phyloP scores from a whole-genome alignment of 2,113 vertebrate genomes.

The Strix aluco region DNA sequence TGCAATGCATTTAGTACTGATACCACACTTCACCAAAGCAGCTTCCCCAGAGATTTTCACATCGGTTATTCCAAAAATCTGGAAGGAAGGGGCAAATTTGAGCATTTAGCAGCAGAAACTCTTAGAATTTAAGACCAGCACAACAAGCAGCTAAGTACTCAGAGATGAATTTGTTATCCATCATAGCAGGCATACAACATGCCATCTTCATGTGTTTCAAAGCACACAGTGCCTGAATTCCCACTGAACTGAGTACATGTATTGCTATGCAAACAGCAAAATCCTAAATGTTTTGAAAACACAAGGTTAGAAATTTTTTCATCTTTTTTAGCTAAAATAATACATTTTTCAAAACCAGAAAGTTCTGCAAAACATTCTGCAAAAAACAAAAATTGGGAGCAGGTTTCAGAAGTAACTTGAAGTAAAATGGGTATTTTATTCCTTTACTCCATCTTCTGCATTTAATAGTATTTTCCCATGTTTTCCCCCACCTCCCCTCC shows the following conservation, averaged over 20 bases:
- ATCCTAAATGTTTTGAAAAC: background rate
- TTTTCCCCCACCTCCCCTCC: too few relatives aligned
- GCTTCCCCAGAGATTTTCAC: background rate
- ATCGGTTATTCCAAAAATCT: background rate
- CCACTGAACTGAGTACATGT: background rate
- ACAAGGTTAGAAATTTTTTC: rapidly evolving
- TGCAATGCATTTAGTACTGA: background rate
- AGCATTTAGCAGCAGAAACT: background rate
- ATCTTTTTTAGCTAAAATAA: background rate
- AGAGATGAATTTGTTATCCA: background rate
- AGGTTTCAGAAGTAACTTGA: background rate
- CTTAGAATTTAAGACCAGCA: background rate
- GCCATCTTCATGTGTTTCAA: background rate
- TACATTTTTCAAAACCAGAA: background rate
- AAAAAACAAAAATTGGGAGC: background rate
- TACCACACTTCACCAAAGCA: background rate
- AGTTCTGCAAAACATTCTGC: background rate
- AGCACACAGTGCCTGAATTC: background rate
- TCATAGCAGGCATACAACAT: background rate
- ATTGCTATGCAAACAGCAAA: background rate
- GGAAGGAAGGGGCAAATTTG: background rate
- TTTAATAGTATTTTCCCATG: background rate
- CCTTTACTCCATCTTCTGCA: background rate
- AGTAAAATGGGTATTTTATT: background rate
- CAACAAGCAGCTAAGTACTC: background rate